phyloP scores from a whole-genome alignment of 2,888 invertebrate species.

The Athalia cordata region DNA sequence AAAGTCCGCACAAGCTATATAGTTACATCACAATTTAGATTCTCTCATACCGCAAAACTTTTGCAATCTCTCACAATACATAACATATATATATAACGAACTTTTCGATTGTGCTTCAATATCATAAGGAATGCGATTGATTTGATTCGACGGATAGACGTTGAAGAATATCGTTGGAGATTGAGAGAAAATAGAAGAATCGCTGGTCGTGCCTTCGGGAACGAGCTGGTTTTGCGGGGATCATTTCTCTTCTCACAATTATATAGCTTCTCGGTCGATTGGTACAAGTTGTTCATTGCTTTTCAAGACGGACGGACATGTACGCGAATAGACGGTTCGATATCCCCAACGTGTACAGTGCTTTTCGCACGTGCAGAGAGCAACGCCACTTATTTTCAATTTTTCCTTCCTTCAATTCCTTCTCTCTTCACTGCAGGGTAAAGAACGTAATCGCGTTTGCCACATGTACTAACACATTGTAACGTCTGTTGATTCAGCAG shows the following conservation, averaged over 20 bases:
- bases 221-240: slow-evolving; percentile 9
- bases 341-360: background rate
- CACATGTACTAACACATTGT: slow-evolving; percentile 6
- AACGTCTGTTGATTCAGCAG: slow-evolving; percentile 31
- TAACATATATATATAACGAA: background rate
- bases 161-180: slow-evolving; percentile 3
- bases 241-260: slow-evolving; percentile 14
- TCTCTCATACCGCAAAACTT: background rate
- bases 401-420: slow-evolving; percentile 24
- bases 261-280: background rate
- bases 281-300: background rate
- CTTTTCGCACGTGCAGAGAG: slow-evolving; percentile 25
- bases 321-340: background rate
- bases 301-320: background rate
- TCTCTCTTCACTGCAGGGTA: slow-evolving; percentile 8
- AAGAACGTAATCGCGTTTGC: slow-evolving; percentile 29
- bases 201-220: background rate
- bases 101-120: slow-evolving; percentile 16
- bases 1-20: background rate
- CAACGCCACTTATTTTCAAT: slow-evolving; percentile 26
- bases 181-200: background rate
- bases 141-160: slow-evolving; percentile 17
- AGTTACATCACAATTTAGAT: background rate
- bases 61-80: background rate
- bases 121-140: slow-evolving; percentile 24